Evolutionary conservation across 2,888 invertebrate genomes (phyloP).

Genomic region (Synanthedon andrenaeformis): DNA sequence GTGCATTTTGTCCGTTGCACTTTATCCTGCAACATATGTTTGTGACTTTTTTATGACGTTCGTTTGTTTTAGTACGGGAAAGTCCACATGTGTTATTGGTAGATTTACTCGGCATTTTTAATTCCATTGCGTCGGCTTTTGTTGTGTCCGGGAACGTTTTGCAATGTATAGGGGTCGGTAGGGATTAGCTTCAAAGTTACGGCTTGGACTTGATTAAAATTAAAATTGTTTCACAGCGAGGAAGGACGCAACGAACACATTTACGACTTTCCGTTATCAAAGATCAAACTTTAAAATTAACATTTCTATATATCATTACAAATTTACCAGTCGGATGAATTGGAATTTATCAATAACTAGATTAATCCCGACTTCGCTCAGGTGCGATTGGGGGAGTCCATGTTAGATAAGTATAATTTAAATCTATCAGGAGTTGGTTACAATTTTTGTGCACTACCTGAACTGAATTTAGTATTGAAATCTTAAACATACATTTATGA

Average conservation of each 20-base stretch:
- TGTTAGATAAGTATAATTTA: too few species aligned
- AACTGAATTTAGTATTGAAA: too few species aligned
- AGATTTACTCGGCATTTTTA: conserved; percentile 24
- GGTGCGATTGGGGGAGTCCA: too few species aligned
- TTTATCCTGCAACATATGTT: conserved; percentile 42
- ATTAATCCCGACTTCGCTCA: too few species aligned
- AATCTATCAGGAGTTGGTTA: too few species aligned
- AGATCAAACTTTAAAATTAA: too few species aligned
- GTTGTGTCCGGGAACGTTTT: conserved; percentile 4
- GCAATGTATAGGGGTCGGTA: conserved; percentile 1
- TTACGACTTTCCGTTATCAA: not conserved
- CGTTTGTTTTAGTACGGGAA: conserved; percentile 19
- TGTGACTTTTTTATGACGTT: conserved; percentile 50
- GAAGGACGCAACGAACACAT: not conserved
- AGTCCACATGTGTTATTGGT: conserved; percentile 27
- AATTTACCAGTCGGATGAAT: too few species aligned
- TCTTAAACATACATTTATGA: too few species aligned
- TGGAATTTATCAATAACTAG: too few species aligned
- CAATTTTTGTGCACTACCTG: too few species aligned
- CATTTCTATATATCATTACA: too few species aligned
- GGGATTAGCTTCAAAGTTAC: conserved; percentile 3
- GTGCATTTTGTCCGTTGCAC: conserved; percentile 19
- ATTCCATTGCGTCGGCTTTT: conserved; percentile 13
- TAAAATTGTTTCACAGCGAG: not conserved
- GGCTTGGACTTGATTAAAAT: not conserved